phyloP scores from a whole-genome alignment of 2,113 vertebrate genomes.

The Oryzias celebensis region DNA sequence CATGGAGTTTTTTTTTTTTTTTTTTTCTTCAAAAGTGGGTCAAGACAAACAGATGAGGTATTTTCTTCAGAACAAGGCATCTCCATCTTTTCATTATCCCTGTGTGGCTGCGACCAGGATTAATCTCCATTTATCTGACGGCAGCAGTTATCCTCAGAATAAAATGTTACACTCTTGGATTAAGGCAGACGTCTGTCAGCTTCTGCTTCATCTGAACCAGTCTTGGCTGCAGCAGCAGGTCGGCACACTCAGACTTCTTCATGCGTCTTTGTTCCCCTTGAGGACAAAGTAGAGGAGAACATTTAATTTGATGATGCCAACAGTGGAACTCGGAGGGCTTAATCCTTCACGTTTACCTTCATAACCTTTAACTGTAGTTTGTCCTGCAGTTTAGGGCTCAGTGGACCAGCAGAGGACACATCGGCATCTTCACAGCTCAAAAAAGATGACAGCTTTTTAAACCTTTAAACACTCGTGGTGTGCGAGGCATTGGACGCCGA shows the following conservation, averaged over 20 bases:
- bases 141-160: neutral
- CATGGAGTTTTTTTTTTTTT: too few relatives aligned
- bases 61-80: constrained; percentile 4
- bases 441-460: too few relatives aligned
- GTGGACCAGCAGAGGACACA: too few relatives aligned
- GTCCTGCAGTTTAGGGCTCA: neutral
- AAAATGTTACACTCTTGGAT: constrained; percentile 19
- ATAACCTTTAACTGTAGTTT: neutral
- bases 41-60: neutral
- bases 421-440: neutral
- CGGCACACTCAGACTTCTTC: too few relatives aligned
- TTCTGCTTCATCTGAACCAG: too few relatives aligned
- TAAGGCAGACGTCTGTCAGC: constrained; percentile 2
- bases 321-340: neutral
- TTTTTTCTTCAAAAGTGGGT: neutral
- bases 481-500: too few relatives aligned
- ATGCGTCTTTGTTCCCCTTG: too few relatives aligned
- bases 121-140: constrained; percentile 24
- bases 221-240: too few relatives aligned
- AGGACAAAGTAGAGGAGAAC: too few relatives aligned
- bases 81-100: constrained; percentile 26
- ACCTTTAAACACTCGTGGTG: too few relatives aligned
- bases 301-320: neutral
- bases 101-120: constrained; percentile 15
- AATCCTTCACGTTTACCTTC: neutral